phyloP scores from a whole-genome alignment of 2,113 vertebrate genomes.

The Dryoscopus gambensis region DNA sequence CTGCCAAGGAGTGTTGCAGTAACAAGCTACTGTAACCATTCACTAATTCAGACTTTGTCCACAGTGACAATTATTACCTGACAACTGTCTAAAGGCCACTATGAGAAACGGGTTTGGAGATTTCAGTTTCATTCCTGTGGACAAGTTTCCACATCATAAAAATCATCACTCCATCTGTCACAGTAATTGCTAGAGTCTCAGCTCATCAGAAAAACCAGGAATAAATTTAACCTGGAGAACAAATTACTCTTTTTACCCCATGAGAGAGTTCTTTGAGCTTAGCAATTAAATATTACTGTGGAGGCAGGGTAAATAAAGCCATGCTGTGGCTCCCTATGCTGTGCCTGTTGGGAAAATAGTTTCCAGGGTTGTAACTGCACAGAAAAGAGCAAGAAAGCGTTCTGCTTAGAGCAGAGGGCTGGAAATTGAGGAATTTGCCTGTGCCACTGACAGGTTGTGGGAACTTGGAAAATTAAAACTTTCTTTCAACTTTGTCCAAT shows the following conservation, averaged over 20 bases:
- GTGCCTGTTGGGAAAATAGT: neutral
- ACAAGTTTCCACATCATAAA: conserved; percentile 29
- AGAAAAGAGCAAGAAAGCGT: neutral
- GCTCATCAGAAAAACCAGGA: neutral
- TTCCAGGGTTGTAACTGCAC: neutral
- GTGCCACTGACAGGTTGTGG: neutral
- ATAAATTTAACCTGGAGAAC: neutral
- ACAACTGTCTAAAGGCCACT: neutral
- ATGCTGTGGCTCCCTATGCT: neutral
- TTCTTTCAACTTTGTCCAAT: neutral
- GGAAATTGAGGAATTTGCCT: neutral
- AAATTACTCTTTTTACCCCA: neutral
- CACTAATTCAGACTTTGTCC: neutral
- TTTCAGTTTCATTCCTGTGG: neutral
- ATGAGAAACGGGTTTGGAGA: conserved; percentile 1
- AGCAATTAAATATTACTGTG: neutral
- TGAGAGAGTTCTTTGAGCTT: neutral
- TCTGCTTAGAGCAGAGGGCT: neutral
- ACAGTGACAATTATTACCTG: conserved; percentile 1
- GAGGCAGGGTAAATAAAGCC: neutral
- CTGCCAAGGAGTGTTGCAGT: neutral
- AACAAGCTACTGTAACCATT: neutral
- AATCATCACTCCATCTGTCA: conserved; percentile 30
- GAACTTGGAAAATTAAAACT: neutral
- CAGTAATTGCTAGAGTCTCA: neutral